These are phyloP conservation scores for Dolichotis patagonum DNA, from an alignment of 2,113 vertebrate species.

Conservation along the genomic window DNA sequence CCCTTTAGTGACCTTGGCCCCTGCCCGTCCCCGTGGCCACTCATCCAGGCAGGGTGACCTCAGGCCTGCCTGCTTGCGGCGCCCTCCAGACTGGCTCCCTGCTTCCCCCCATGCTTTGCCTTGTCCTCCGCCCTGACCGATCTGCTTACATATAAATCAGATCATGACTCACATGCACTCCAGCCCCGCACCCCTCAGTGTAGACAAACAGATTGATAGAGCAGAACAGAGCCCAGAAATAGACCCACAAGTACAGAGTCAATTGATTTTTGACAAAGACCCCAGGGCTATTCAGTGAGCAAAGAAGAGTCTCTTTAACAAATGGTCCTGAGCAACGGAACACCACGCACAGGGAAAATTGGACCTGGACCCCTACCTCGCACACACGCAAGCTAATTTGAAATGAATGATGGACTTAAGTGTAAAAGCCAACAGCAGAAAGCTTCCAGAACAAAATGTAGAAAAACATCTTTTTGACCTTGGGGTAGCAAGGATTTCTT, in stretches of 20 bases:
- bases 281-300: not conserved
- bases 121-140: not conserved
- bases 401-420: slow-evolving; percentile 11
- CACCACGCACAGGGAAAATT: not conserved
- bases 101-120: rapidly evolving
- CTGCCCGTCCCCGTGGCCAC: not conserved
- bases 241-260: not conserved
- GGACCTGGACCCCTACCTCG: not conserved
- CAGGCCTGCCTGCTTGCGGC: rapidly evolving
- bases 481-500: not conserved
- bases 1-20: not conserved
- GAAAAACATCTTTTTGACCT: not conserved
- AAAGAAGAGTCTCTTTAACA: slow-evolving; percentile 20
- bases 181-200: not conserved
- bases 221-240: not conserved
- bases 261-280: slow-evolving; percentile 45
- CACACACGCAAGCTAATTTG: not conserved
- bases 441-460: not conserved
- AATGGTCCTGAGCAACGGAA: not conserved
- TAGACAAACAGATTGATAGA: not conserved
- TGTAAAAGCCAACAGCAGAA: not conserved
- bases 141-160: slow-evolving; percentile 18
- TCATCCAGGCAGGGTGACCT: not conserved
- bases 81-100: no score
- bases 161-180: not conserved